Percentiles rank a stretch among this genome's conserved stretches.
Evolutionary conservation across 2,113 vertebrate species (phyloP).

Genomic region (Xenopus laevis): DNA sequence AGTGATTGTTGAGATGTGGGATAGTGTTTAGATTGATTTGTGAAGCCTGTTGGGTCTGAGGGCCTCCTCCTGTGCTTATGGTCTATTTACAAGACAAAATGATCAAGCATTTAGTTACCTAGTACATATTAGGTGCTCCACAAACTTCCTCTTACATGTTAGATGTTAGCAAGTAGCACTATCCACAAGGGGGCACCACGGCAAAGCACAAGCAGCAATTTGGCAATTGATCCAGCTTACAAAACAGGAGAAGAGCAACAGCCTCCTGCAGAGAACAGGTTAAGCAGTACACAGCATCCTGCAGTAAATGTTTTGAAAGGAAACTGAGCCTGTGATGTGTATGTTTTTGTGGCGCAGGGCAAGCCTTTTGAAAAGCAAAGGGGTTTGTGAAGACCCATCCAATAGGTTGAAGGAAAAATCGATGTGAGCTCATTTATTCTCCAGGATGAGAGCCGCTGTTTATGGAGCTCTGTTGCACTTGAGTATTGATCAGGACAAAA

Average conservation of each 20-base stretch:
- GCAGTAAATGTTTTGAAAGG: constrained; percentile 15
- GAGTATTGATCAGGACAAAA: constrained; percentile 25
- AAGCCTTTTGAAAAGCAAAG: background rate
- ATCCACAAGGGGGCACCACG: constrained; percentile 13
- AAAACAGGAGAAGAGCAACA: constrained; percentile 1
- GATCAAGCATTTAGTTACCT: no score
- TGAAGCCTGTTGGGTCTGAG: no score
- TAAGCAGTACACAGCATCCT: background rate
- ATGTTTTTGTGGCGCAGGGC: constrained; percentile 9
- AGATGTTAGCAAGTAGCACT: background rate
- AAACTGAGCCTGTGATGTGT: constrained; percentile 16
- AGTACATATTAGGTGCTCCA: no score
- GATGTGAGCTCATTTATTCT: constrained; percentile 38
- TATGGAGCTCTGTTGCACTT: constrained; percentile 26
- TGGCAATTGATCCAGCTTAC: background rate
- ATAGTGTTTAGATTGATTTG: no score
- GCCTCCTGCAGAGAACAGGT: background rate
- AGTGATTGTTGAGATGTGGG: no score
- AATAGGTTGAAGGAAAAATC: constrained; percentile 33
- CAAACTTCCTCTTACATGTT: no score
- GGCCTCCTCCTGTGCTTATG: no score
- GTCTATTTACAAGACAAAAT: no score
- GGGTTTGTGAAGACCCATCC: constrained; percentile 11
- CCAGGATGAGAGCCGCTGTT: constrained; percentile 25
- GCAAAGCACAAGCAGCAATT: background rate